A percentile compares a stretch with the other conserved stretches of the same genome.
phyloP scores from a whole-genome alignment of 2,888 invertebrate species.

The Drosophila setosimentum region DNA sequence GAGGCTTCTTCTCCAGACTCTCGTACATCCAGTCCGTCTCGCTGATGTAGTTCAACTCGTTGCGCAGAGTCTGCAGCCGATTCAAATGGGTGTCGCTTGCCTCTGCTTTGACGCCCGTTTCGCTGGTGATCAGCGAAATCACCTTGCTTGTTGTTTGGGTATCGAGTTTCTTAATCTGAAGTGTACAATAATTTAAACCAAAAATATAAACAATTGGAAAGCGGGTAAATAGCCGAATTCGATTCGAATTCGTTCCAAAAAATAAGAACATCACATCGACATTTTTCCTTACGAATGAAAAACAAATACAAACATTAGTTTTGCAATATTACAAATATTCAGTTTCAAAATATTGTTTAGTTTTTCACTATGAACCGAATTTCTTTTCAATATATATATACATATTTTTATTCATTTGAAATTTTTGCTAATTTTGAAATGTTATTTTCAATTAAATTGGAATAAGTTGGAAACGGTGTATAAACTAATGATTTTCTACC shows the following conservation, averaged over 20 bases:
- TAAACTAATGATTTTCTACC: background rate
- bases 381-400: too few relatives aligned
- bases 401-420: too few relatives aligned
- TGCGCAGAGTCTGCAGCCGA: constrained; percentile 89
- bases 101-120: constrained; percentile 85
- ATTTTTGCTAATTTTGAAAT: too few relatives aligned
- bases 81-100: constrained; percentile 90
- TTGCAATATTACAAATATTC: too few relatives aligned
- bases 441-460: background rate
- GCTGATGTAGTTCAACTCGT: constrained; percentile 91
- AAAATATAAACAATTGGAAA: background rate
- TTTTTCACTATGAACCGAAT: background rate
- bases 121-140: constrained; percentile 75
- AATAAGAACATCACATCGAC: background rate
- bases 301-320: background rate
- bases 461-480: background rate
- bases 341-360: too few relatives aligned
- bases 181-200: background rate
- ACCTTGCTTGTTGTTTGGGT: constrained; percentile 66
- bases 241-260: background rate
- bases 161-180: constrained; percentile 59
- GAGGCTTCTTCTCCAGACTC: constrained; percentile 87
- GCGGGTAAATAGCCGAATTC: background rate
- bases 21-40: constrained; percentile 93
- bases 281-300: background rate